Base-by-base conservation (phyloP, 2,113 vertebrate genomes). In the Dascyllus trimaculatus region DNA sequence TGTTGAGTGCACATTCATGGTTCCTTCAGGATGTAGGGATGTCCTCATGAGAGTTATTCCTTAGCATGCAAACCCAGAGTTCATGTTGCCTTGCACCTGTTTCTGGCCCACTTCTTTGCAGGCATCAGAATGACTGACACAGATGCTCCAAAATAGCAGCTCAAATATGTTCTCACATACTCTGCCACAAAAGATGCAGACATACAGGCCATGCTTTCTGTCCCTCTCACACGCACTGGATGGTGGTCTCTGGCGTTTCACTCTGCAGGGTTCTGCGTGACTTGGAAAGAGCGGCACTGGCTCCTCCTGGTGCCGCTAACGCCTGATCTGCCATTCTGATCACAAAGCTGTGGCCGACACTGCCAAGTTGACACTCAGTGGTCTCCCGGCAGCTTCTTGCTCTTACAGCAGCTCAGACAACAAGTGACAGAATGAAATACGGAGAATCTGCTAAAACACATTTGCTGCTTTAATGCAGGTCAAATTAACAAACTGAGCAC, bases 221-320 rank as follows among this genome's bases (percentile, higher is more conserved):
- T 29, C 18, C 11, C 25, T 11, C 22, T 1, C 8, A 51, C 8
- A 51, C 61, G 21, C 2, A 15, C 32, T 4, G 13, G 22, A 35
- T 26, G 22, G 48, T 35, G 58, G 32, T 63, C 56, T 21, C 51
- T 52, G 56, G 35, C 29, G 72, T 45, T 70, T 57, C 4, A 8
- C 75, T 51, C 58, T 58, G 66, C 49, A 11, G 61, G 69, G 69
- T 29, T n/a, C 35, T 62, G 48, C 11, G n/a, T 79, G 76, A 72
- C 56, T 60, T 76, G 58, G 38, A 75, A 80, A 62, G 76, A 63
- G 67, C 61, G 54, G 35, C 71, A 19, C n/a, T 40, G 62, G 62
- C 73, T 80, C 62, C 62, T 73, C 46, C 71, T 61, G 71, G 64
- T 25, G 63, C 61, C 1, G 46, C 57, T 78, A 84, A 81, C 68